Evolutionary conservation across 2,888 invertebrate genomes (phyloP).

Genomic region (Osmoderma eremita): DNA sequence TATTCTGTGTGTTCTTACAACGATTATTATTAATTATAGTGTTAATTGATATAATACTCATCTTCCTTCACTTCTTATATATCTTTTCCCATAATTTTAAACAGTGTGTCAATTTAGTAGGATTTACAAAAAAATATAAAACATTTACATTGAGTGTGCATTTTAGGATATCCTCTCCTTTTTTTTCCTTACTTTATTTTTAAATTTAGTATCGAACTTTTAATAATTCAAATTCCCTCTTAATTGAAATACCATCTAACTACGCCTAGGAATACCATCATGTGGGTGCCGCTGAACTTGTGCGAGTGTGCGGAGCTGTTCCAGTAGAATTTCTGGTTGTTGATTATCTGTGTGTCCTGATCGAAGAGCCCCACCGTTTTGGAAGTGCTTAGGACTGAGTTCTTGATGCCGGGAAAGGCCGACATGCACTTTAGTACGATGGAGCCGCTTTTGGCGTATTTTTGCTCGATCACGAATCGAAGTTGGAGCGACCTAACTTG

Average conservation of each 20-base stretch:
- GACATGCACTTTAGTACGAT: slow-evolving; percentile 38
- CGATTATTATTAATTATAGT: neutral
- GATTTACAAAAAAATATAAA: slow-evolving; percentile 36
- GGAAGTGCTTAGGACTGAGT: slow-evolving; percentile 20
- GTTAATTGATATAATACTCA: slow-evolving; percentile 7
- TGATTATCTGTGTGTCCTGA: slow-evolving; percentile 35
- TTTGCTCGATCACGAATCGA: slow-evolving; percentile 37
- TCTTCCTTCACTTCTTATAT: neutral
- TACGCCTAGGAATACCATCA: slow-evolving; percentile 33
- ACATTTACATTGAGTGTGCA: slow-evolving; percentile 35
- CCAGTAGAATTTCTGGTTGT: slow-evolving; percentile 40
- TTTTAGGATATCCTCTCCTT: slow-evolving; percentile 22
- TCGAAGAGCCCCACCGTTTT: slow-evolving; percentile 34
- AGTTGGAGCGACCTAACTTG: slow-evolving; percentile 29
- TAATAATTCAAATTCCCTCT: too few species aligned
- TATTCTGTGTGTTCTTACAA: neutral
- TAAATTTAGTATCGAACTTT: neutral
- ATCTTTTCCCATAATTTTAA: neutral
- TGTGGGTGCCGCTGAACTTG: slow-evolving; percentile 16
- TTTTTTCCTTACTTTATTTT: neutral
- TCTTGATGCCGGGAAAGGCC: slow-evolving; percentile 30
- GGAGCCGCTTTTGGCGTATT: slow-evolving; percentile 26
- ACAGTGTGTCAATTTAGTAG: slow-evolving; percentile 1
- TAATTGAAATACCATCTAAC: slow-evolving; percentile 22
- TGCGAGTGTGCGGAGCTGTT: slow-evolving; percentile 29